These are phyloP conservation scores for Philotrypesis tridentata DNA, from an alignment of 1,140 invertebrate species.

Conservation along the genomic window DNA sequence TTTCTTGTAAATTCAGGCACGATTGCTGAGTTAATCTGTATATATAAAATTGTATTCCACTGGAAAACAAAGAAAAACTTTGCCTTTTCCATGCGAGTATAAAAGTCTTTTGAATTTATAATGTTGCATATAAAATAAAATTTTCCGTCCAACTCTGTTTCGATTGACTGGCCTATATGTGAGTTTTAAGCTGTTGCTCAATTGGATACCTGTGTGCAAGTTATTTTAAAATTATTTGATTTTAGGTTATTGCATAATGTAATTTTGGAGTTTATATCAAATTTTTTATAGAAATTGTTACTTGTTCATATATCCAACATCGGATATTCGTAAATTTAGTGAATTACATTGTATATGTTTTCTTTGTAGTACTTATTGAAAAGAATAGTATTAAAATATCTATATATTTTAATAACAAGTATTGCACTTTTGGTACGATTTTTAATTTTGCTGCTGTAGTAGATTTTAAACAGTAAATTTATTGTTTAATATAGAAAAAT, in stretches of 20 bases:
- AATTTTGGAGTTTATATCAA: not conserved
- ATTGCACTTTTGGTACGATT: conserved; percentile 19
- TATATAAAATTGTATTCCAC: not conserved
- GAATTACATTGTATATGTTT: not conserved
- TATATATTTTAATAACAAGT: not conserved
- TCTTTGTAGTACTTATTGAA: not conserved
- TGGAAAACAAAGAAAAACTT: conserved; percentile 12
- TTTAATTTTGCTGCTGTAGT: not conserved
- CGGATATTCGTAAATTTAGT: too few relatives aligned
- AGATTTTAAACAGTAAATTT: not conserved
- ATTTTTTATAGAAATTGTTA: too few relatives aligned
- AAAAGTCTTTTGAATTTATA: not conserved
- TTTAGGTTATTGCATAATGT: not conserved
- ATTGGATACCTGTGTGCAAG: not conserved
- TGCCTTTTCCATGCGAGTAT: not conserved
- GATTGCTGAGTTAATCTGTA: not conserved
- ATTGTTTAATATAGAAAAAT: conserved; percentile 10
- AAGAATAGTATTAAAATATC: not conserved
- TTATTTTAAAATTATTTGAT: not conserved
- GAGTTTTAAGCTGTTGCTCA: not conserved
- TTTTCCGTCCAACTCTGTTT: not conserved
- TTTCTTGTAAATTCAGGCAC: conserved; percentile 31
- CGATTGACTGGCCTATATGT: not conserved
- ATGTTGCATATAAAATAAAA: conserved; percentile 13
- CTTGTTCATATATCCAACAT: too few relatives aligned